Percentiles rank a stretch among this genome's conserved stretches.
phyloP scores from a whole-genome alignment of 2,888 invertebrate species.

The Dioctria linearis region DNA sequence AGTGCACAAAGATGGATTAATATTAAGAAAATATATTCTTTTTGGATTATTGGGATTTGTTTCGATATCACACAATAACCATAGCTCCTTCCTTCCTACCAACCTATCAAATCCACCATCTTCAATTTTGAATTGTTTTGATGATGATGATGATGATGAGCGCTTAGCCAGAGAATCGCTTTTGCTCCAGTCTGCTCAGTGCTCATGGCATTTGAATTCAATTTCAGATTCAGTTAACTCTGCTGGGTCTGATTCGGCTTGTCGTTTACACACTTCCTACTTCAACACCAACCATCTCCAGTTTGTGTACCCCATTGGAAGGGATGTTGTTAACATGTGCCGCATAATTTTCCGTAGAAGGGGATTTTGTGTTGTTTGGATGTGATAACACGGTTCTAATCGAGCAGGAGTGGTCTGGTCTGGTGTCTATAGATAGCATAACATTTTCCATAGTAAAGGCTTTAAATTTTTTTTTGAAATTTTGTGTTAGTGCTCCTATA shows the following conservation, averaged over 20 bases:
- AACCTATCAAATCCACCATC: no score
- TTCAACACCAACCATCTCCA: conserved; percentile 1
- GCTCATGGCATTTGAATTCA: conserved; percentile 39
- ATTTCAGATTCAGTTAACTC: conserved; percentile 10
- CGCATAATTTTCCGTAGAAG: conserved; percentile 31
- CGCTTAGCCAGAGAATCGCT: conserved; percentile 1
- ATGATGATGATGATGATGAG: conserved; percentile 18
- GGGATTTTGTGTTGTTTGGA: background rate
- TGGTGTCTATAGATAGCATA: background rate
- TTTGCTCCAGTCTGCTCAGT: conserved; percentile 6
- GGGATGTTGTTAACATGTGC: conserved; percentile 38
- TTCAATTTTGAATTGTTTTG: background rate
- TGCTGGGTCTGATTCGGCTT: conserved; percentile 7
- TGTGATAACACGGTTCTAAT: conserved; percentile 12
- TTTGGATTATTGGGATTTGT: no score
- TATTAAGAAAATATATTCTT: no score
- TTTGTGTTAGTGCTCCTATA: conserved; percentile 7
- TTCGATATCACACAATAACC: no score
- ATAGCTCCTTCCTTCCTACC: no score
- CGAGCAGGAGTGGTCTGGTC: conserved; percentile 15
- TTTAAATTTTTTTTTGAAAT: background rate
- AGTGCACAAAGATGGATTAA: no score
- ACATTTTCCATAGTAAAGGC: conserved; percentile 29
- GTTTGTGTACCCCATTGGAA: conserved; percentile 4
- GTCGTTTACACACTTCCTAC: conserved; percentile 12